These are phyloP conservation scores for Xanthorhoe spadicearia DNA, from an alignment of 2,888 invertebrate species.

Conservation along the genomic window DNA sequence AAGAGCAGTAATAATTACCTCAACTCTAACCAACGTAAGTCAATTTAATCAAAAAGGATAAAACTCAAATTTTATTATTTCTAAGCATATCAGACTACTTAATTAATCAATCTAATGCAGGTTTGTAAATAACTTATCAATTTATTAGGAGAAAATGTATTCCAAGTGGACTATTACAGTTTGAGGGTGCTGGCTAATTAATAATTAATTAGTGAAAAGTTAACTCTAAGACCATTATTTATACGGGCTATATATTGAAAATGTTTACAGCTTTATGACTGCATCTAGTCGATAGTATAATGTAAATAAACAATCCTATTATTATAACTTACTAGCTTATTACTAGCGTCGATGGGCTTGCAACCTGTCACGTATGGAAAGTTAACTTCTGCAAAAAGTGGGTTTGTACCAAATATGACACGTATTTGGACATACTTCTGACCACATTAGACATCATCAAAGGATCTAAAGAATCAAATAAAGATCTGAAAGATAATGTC, in stretches of 20 bases:
- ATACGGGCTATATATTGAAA: background rate
- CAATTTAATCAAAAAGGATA: background rate
- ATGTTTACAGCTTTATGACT: conserved; percentile 1
- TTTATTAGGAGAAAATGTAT: conserved; percentile 8
- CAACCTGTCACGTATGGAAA: too few relatives aligned
- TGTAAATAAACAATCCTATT: background rate
- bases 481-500: too few relatives aligned
- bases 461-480: too few relatives aligned
- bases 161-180: conserved; percentile 1
- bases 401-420: too few relatives aligned
- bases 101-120: background rate
- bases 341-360: too few relatives aligned
- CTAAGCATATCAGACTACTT: background rate
- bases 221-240: conserved; percentile 5
- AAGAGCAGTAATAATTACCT: background rate
- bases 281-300: background rate
- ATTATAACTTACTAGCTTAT: too few relatives aligned
- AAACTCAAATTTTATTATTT: background rate
- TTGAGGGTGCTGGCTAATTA: background rate
- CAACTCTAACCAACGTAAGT: background rate
- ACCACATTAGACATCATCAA: too few relatives aligned
- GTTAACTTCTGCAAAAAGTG: too few relatives aligned
- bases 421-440: too few relatives aligned
- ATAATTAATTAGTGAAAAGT: conserved; percentile 7
- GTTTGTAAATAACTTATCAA: conserved; percentile 12